Percentiles rank a stretch among this genome's conserved stretches.
Conservation (phyloP, 2,797 vertebrate species). For the Gymnocypris eckloni region DNA sequence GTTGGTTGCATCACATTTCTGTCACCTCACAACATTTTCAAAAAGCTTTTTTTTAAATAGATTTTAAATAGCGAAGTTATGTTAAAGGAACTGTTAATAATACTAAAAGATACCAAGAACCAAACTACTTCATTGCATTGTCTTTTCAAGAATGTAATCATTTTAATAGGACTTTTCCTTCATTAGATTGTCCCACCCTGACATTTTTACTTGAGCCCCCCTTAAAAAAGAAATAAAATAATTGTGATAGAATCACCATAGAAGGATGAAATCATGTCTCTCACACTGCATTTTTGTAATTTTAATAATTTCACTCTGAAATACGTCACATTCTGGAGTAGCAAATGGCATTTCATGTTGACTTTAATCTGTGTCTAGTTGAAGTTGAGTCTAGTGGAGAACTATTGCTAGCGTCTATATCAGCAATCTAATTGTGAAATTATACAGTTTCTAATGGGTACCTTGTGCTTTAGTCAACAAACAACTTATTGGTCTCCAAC, state of each 20-base stretch:
- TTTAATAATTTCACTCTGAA: neutral
- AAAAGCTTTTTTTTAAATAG: neutral
- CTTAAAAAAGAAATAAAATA: too few relatives aligned
- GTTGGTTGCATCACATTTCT: neutral
- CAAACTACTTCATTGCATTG: neutral
- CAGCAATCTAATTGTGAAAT: slow-evolving; percentile 24
- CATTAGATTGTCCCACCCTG: neutral
- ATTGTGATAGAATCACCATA: too few relatives aligned
- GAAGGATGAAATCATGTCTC: neutral
- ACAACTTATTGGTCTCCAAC: neutral
- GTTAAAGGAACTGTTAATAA: neutral
- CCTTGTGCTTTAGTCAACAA: slow-evolving; percentile 36
- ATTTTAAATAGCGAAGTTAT: neutral
- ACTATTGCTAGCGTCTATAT: neutral
- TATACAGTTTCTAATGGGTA: slow-evolving; percentile 18
- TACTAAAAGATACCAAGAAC: neutral
- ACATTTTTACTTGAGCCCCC: too few relatives aligned
- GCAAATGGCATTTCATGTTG: neutral
- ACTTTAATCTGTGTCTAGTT: neutral
- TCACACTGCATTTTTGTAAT: neutral
- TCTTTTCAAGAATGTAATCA: neutral
- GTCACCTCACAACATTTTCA: neutral
- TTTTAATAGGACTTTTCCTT: neutral
- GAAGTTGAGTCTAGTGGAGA: neutral
- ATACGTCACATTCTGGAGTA: neutral